Conservation (phyloP, 2,113 vertebrate genomes). For the Pristiophorus japonicus region DNA sequence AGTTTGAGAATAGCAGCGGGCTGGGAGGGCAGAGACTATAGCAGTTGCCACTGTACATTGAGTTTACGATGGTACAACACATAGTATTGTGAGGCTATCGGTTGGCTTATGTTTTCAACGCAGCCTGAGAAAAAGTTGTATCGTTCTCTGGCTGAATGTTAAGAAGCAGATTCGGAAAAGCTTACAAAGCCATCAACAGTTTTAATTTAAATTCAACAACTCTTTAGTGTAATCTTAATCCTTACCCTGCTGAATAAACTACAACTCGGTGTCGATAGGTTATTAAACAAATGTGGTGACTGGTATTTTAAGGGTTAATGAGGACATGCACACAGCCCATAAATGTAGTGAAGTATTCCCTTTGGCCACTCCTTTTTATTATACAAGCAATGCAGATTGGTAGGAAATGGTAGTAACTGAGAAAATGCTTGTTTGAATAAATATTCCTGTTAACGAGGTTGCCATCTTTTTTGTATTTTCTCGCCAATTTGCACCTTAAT, state of each 20-base stretch:
- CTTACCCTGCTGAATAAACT: background rate
- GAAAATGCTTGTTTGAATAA: background rate
- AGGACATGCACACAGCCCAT: background rate
- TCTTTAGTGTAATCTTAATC: no score
- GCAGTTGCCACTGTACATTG: background rate
- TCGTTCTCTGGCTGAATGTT: background rate
- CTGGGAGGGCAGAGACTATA: background rate
- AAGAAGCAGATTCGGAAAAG: background rate
- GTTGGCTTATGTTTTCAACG: no score
- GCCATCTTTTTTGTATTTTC: no score
- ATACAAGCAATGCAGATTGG: background rate
- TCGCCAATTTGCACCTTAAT: background rate
- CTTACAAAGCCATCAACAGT: background rate
- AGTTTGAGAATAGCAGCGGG: background rate
- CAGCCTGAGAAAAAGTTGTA: background rate
- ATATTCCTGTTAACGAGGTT: background rate
- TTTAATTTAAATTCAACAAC: background rate
- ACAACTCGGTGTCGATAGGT: background rate
- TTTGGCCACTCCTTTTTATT: background rate
- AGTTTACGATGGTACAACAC: background rate
- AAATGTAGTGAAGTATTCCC: background rate
- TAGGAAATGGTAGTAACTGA: background rate
- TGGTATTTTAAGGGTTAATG: background rate
- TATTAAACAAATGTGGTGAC: background rate
- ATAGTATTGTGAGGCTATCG: background rate